phyloP scores from a whole-genome alignment of 2,888 invertebrate species.

The Acronicta alni region DNA sequence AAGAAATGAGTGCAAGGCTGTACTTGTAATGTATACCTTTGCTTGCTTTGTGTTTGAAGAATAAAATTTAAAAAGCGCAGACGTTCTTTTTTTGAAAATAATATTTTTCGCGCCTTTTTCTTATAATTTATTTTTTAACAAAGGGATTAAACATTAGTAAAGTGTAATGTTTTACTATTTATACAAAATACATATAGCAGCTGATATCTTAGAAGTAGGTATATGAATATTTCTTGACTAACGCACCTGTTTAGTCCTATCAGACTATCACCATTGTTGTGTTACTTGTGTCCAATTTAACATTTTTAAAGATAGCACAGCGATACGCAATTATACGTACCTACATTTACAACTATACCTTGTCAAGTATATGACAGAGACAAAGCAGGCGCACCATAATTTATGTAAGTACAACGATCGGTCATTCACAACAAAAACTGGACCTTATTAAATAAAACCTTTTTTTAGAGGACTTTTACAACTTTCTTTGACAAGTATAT shows the following conservation, averaged over 20 bases:
- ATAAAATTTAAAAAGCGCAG: conserved; percentile 55
- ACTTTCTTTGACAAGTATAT: conserved; percentile 41
- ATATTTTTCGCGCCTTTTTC: conserved; percentile 2
- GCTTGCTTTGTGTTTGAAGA: conserved; percentile 37
- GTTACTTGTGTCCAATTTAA: conserved; percentile 6
- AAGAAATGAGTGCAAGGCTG: conserved; percentile 60
- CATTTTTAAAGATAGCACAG: conserved; percentile 5
- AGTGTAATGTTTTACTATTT: no score
- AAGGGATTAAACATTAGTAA: no score
- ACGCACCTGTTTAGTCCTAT: conserved; percentile 9
- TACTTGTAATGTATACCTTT: conserved; percentile 55
- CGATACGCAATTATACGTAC: conserved; percentile 13
- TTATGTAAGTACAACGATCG: conserved; percentile 37
- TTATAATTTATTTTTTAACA: not conserved
- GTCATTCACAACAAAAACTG: conserved; percentile 30
- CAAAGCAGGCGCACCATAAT: conserved; percentile 12
- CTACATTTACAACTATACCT: conserved; percentile 27
- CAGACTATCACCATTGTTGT: conserved; percentile 16
- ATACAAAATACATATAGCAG: no score
- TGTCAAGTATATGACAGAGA: conserved; percentile 37
- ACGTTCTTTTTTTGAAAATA: conserved; percentile 3
- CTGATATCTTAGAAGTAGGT: not conserved
- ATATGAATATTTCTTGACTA: not conserved
- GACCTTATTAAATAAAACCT: conserved; percentile 20
- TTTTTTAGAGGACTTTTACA: conserved; percentile 33